Percentiles rank a stretch among this genome's conserved stretches.
Evolutionary conservation across 2,888 invertebrate genomes (phyloP).

Genomic region (Thera obeliscata): DNA sequence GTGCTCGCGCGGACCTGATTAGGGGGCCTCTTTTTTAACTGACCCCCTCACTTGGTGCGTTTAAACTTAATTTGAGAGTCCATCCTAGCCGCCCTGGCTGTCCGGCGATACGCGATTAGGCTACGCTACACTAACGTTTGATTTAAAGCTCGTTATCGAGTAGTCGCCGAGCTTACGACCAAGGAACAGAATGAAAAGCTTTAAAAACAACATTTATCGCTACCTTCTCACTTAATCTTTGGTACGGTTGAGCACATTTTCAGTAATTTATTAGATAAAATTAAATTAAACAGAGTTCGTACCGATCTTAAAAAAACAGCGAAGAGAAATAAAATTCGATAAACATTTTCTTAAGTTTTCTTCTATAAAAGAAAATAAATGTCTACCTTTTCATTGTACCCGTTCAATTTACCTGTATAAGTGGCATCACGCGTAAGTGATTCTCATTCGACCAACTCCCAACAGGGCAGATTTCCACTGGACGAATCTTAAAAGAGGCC

Average conservation of each 20-base stretch:
- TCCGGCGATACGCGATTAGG: constrained; percentile 68
- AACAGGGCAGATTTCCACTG: constrained; percentile 67
- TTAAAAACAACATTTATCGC: too few species aligned
- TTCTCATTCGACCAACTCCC: constrained; percentile 54
- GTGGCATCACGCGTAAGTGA: constrained; percentile 50
- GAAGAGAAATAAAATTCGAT: constrained; percentile 24
- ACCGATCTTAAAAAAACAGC: constrained; percentile 5
- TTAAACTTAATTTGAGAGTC: constrained; percentile 81
- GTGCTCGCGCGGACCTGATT: constrained; percentile 83
- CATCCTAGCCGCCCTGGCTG: constrained; percentile 46
- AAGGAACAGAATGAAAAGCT: background rate
- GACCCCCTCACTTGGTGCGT: constrained; percentile 80
- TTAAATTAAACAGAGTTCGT: background rate
- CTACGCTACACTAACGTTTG: constrained; percentile 51
- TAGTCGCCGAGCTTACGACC: constrained; percentile 1
- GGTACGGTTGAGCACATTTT: background rate
- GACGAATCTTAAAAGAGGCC: constrained; percentile 69
- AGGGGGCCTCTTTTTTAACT: constrained; percentile 83
- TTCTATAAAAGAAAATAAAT: constrained; percentile 37
- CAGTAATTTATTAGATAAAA: too few species aligned
- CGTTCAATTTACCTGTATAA: constrained; percentile 53
- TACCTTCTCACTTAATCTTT: too few species aligned
- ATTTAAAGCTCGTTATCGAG: constrained; percentile 2
- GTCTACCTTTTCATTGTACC: constrained; percentile 41
- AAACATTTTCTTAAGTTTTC: constrained; percentile 39